Base-by-base conservation (phyloP, 2,888 invertebrate genomes). In the Autographa gamma region DNA sequence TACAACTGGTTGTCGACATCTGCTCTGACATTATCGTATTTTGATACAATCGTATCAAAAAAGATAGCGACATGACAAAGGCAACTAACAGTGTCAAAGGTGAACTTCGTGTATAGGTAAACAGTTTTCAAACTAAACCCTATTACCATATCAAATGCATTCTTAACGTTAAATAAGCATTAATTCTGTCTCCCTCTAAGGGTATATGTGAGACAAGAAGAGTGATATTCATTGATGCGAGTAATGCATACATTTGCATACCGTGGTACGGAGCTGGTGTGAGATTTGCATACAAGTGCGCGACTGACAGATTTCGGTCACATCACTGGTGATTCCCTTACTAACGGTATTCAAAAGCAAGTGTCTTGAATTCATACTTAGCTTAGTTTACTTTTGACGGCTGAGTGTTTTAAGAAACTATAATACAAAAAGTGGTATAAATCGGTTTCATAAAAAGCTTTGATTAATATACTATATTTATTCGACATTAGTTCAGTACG, bases 241-340 rank as follows among this genome's bases (percentile, higher is more conserved):
- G 78, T 84, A 79, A 80, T 84, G 75, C 74, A 81, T 80, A 64
- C 70, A 85, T 86, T 86, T 85, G 81, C 85, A 86, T 86, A 81
- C 66, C 68, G 69, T 74, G 59, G 76, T 72, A 71, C 63, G 41
- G 69, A 69, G 73, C 71, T 65, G 62, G 60, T 74, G 65, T 71
- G 66, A 63, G 66, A 88, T 90, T 89, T 88, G 86, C 89, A 89
- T 88, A 85, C 82, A 83, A 85, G 76, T 81, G 81, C 79, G 72
- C 79, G 66, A 82, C 75, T 88, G 87, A 86, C 88, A 85, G 81
- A 88, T 85, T 85, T 80, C 84, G 88, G 85, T 84, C 86, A 84
- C 77, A 81, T 79, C 77, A 75, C 73, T 70, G 68, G 74, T 73
- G 69, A 66, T 74, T 79, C 76, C 77, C 82, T 76, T 82, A 85